Base-by-base conservation (phyloP, 2,888 invertebrate species). In the Drosophila atripex region DNA sequence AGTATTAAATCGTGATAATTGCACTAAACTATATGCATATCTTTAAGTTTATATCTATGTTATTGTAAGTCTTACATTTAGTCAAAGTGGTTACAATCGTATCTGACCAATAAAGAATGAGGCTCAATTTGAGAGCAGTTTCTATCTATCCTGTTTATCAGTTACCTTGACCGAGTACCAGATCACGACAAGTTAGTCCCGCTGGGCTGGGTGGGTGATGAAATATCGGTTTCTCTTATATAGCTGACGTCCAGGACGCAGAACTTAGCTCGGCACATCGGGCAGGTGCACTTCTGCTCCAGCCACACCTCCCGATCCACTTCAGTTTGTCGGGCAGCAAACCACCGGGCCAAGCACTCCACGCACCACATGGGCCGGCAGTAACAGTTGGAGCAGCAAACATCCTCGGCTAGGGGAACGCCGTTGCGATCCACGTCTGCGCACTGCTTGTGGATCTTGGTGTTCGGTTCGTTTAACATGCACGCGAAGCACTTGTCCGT, bases 301-400 rank as follows among this genome's bases (percentile, higher is more conserved):
- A 98, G 93, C 98, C 98, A 98, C 12, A 93, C 93, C 74, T 94
- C 94, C 7, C 95, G 94, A 70, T 93, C 93, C 28, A 94, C 92
- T 73, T 94, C 93, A 78, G 94, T 93, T 90, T 97, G 97, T 43
- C 96, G 93, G 49, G 96, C 95, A 12, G 96, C 97, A 93, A 97
- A 97, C 97, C 97, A 97, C 86, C 95, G 94, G 0, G 94, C 96
- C 93, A 97, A 94, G 90, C 97, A 98, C 76, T 95, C 94, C 21
- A 94, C 92, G 92, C 98, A 98, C 97, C 98, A 98, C 94, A 97
- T 95, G 23, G 97, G 97, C 55, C 96, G 94, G 90, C 96, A 96
- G 88, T 94, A 94, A 88, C 96, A 96, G 68, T 91, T 90, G 12
- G 88, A 86, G 54, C 90, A 91, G 63, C 91, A 92, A 28, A 89